Evolutionary conservation across 2,113 vertebrate genomes (phyloP).

Genomic region (Pavo muticus): DNA sequence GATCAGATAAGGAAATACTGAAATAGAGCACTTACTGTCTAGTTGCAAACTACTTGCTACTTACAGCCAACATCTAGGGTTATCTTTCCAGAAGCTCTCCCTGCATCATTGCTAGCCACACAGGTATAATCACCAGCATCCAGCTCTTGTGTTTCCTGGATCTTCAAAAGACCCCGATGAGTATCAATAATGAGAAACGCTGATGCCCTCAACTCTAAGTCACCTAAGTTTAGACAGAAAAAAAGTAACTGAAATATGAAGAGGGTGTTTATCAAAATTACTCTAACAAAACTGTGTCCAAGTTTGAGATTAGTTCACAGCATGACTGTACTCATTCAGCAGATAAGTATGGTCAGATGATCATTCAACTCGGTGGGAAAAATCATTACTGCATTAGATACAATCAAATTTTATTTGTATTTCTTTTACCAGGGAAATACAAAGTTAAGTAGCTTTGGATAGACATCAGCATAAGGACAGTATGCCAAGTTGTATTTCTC

Average conservation of each 20-base stretch:
- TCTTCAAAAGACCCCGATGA: slow-evolving; percentile 83
- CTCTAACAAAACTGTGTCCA: neutral
- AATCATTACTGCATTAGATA: neutral
- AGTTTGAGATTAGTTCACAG: neutral
- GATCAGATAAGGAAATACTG: neutral
- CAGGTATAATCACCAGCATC: slow-evolving; percentile 95
- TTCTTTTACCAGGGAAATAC: neutral
- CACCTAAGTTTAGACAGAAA: slow-evolving; percentile 77
- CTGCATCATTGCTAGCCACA: slow-evolving; percentile 88
- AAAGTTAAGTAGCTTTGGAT: neutral
- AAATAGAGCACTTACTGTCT: neutral
- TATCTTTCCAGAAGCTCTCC: slow-evolving; percentile 86
- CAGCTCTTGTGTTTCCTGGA: slow-evolving; percentile 85
- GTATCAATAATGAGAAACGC: slow-evolving; percentile 81
- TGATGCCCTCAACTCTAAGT: slow-evolving; percentile 85
- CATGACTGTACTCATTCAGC: neutral
- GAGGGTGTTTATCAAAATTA: neutral
- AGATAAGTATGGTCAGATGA: neutral
- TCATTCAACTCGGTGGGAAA: neutral
- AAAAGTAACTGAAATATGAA: neutral
- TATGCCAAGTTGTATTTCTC: neutral
- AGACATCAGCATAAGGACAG: neutral
- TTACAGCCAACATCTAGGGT: slow-evolving; percentile 94
- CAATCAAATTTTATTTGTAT: neutral
- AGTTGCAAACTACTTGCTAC: slow-evolving; percentile 67